Evolutionary conservation across 1,140 invertebrate genomes (phyloP).

Genomic region (Samia ricini): DNA sequence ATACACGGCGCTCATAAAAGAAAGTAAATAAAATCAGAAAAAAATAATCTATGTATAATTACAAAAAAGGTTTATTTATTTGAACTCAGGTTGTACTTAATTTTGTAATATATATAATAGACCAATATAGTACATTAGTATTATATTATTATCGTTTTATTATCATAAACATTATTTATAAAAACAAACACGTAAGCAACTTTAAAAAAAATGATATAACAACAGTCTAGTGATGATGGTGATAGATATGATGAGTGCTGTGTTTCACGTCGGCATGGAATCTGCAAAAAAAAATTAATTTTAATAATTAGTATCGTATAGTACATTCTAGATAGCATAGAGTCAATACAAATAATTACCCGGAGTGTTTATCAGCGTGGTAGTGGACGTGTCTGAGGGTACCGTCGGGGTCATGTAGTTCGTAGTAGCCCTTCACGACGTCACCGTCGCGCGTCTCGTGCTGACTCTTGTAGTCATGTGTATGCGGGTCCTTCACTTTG

Average conservation of each 20-base stretch:
- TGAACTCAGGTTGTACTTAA: no score
- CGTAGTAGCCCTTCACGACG: constrained; percentile 67
- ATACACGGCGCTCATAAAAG: no score
- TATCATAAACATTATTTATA: not conserved
- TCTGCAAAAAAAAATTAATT: not conserved
- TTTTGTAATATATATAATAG: no score
- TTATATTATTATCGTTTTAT: not conserved
- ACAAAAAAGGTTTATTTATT: no score
- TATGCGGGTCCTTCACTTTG: constrained; percentile 63
- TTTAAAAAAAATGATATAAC: no score
- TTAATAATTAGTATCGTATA: not conserved
- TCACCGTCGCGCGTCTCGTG: constrained; percentile 55
- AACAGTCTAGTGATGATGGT: constrained; percentile 23
- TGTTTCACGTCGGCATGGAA: constrained; percentile 45
- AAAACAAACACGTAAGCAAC: not conserved
- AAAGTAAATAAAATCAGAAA: no score
- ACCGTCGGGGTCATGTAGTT: constrained; percentile 68
- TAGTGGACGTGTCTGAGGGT: constrained; percentile 55
- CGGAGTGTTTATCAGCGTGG: constrained; percentile 53
- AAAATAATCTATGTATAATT: no score
- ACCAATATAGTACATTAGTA: no score
- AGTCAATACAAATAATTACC: constrained; percentile 34
- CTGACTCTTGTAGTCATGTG: constrained; percentile 30
- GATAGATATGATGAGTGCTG: constrained; percentile 7
- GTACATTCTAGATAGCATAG: not conserved